Conservation (phyloP, 2,797 vertebrate species). For the Phrynocephalus vlangalii region DNA sequence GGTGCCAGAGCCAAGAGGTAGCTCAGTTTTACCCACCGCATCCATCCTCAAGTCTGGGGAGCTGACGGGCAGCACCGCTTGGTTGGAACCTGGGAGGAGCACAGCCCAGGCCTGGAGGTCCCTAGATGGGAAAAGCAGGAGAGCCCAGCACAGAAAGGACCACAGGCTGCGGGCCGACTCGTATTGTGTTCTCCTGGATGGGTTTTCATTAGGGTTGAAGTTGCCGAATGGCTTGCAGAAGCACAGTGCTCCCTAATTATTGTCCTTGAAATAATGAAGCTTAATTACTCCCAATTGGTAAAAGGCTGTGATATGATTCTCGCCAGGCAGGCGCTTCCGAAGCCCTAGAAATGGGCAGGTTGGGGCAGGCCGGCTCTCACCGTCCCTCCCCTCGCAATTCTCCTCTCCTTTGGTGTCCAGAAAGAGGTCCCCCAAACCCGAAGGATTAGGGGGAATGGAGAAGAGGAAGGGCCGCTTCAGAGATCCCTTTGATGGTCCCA, state of each 20-base stretch:
- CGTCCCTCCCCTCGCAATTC: background rate
- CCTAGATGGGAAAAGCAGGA: background rate
- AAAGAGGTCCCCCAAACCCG: too few relatives aligned
- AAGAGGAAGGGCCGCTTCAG: too few relatives aligned
- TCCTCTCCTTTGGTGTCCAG: background rate
- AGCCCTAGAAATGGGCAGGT: background rate
- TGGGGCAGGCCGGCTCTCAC: too few relatives aligned
- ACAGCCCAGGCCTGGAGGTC: too few relatives aligned
- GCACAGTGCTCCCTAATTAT: background rate
- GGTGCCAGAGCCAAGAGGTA: background rate
- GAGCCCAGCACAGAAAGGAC: background rate
- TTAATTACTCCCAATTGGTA: slow-evolving; percentile 1
- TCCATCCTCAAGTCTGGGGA: too few relatives aligned
- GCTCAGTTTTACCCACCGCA: background rate
- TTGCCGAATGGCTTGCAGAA: background rate
- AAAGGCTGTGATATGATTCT: background rate
- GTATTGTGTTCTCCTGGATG: background rate
- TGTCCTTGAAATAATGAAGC: slow-evolving; percentile 6
- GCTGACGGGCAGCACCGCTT: background rate
- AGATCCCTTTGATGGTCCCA: too few relatives aligned
- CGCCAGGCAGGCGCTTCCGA: background rate
- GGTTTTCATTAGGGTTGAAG: background rate
- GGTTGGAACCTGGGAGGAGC: background rate
- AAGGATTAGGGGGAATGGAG: too few relatives aligned
- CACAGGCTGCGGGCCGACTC: too few relatives aligned